phyloP scores from a whole-genome alignment of 2,113 vertebrate species.

The Glareola pratincola region DNA sequence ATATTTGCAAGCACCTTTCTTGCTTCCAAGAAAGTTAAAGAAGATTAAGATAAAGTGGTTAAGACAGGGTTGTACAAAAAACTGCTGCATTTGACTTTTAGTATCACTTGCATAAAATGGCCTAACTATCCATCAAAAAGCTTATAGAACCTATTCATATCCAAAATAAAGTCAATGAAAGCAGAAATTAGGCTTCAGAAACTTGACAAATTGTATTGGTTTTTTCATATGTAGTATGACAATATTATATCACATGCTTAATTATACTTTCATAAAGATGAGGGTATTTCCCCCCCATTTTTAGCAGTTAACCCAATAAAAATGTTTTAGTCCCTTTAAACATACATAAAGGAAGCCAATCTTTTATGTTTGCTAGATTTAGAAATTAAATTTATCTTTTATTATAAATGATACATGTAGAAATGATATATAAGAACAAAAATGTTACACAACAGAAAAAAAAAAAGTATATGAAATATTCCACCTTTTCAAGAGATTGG shows the following conservation, averaged over 20 bases:
- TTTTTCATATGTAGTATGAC: not conserved
- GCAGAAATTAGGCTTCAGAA: not conserved
- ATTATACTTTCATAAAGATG: not conserved
- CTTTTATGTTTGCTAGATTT: not conserved
- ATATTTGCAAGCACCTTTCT: not conserved
- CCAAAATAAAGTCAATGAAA: not conserved
- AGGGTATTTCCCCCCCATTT: not conserved
- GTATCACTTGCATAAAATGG: not conserved
- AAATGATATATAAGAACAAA: not conserved
- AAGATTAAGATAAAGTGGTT: not conserved
- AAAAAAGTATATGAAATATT: not conserved
- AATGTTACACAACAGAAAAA: not conserved
- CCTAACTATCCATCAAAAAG: not conserved
- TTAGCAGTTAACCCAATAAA: not conserved
- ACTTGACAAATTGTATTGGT: not conserved
- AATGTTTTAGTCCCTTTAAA: not conserved
- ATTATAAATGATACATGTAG: not conserved
- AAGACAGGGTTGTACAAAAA: not conserved
- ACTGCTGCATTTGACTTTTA: not conserved
- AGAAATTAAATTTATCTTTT: not conserved
- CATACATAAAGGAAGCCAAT: not conserved
- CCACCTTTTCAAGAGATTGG: not conserved
- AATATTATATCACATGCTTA: not conserved
- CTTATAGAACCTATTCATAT: not conserved
- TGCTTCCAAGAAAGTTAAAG: not conserved